A percentile compares a stretch with the other conserved stretches of the same genome.
Conservation (phyloP, 2,113 vertebrate species). For the Pelodiscus sinensis region DNA sequence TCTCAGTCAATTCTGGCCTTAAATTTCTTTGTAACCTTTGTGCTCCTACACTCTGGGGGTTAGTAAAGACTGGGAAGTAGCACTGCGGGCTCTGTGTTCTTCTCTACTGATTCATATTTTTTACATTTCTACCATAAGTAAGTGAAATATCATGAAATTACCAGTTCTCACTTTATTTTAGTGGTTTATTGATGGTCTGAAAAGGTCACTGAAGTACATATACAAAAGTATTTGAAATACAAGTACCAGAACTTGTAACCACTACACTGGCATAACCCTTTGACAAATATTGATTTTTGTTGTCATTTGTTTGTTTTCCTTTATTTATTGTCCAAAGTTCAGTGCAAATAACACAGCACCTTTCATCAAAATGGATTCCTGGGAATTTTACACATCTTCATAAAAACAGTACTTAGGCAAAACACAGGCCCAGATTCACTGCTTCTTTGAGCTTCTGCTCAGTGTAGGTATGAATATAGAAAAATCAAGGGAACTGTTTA, state of each 20-base stretch:
- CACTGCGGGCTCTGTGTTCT: neutral
- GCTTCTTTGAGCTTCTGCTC: rapidly evolving
- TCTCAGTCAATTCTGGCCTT: neutral
- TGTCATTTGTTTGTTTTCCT: neutral
- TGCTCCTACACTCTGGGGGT: neutral
- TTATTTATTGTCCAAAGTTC: neutral
- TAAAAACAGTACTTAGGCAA: neutral
- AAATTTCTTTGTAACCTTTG: neutral
- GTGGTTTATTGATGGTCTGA: neutral
- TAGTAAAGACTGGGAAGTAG: neutral
- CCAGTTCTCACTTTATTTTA: neutral
- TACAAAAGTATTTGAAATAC: neutral
- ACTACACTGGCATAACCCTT: neutral
- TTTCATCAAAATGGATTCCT: neutral
- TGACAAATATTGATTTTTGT: neutral
- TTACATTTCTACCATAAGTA: neutral
- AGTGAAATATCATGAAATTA: neutral
- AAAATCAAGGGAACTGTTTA: neutral
- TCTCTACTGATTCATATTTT: neutral
- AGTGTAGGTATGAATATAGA: rapidly evolving
- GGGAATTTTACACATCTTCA: rapidly evolving
- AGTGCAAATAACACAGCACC: rapidly evolving
- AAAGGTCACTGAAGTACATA: neutral
- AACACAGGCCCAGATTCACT: rapidly evolving
- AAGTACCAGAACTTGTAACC: neutral